Evolutionary conservation across 2,797 vertebrate species (phyloP).

Genomic region (Menidia menidia): DNA sequence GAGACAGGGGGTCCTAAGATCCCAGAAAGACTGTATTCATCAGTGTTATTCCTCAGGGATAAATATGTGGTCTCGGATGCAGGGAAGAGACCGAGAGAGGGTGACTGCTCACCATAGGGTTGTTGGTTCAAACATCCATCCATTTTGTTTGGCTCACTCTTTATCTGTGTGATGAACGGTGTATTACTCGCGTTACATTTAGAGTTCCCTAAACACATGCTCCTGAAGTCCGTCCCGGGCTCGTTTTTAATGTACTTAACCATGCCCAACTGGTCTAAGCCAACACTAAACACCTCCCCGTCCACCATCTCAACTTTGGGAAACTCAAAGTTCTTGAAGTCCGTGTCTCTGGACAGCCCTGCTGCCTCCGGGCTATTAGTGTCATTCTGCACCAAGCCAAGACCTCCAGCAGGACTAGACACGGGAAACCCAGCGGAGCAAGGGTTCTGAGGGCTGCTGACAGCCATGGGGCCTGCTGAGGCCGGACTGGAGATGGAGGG

Average conservation of each 20-base stretch:
- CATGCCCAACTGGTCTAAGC: conserved; percentile 89
- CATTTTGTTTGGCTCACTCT: conserved; percentile 92
- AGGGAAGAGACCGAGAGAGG: conserved; percentile 90
- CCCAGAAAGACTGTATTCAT: conserved; percentile 98
- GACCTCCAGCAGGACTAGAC: conserved; percentile 84
- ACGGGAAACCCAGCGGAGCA: conserved; percentile 84
- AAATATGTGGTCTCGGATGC: conserved; percentile 95
- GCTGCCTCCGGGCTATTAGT: conserved; percentile 87
- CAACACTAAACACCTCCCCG: conserved; percentile 87
- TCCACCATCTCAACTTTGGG: conserved; percentile 94
- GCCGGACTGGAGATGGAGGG: conserved; percentile 93
- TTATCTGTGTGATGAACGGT: conserved; percentile 91
- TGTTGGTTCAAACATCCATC: conserved; percentile 90
- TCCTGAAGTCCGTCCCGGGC: conserved; percentile 91
- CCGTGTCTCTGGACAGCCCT: conserved; percentile 81
- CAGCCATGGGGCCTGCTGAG: conserved; percentile 84
- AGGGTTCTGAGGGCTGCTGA: conserved; percentile 90
- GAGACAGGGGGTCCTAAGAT: conserved; percentile 97
- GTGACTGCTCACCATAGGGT: conserved; percentile 87
- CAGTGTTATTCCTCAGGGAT: conserved; percentile 98
- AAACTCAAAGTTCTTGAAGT: conserved; percentile 90
- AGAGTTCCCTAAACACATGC: conserved; percentile 90
- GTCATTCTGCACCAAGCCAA: conserved; percentile 87
- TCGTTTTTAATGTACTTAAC: conserved; percentile 97
- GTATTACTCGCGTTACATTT: conserved; percentile 85